A percentile compares a stretch with the other conserved stretches of the same genome.
phyloP scores from a whole-genome alignment of 1,140 invertebrate species.

The Neodiprion virginianus region DNA sequence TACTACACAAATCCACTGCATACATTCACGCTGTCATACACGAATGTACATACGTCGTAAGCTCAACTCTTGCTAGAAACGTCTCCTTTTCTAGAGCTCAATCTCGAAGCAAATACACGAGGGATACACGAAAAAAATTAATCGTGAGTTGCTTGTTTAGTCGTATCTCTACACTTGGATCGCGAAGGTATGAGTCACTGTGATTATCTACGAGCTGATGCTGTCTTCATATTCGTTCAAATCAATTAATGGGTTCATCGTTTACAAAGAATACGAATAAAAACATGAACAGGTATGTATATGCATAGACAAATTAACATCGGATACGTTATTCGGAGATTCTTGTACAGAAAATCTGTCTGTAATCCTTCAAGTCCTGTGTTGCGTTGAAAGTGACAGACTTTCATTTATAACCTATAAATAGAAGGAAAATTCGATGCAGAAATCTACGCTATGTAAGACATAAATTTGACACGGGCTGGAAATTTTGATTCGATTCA shows the following conservation, averaged over 20 bases:
- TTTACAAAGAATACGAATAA: conserved; percentile 34
- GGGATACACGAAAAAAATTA: no score
- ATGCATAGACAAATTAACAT: neutral
- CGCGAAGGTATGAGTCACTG: neutral
- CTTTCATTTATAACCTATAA: no score
- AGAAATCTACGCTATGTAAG: no score
- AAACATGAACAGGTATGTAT: conserved; percentile 44
- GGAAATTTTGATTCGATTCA: no score
- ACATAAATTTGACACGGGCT: no score
- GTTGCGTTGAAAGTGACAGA: neutral
- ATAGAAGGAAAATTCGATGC: no score
- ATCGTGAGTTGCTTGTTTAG: neutral
- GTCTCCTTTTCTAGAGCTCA: conserved; percentile 4
- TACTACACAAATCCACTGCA: no score
- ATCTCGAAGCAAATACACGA: neutral
- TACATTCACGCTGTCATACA: neutral
- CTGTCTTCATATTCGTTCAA: neutral
- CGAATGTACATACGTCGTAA: neutral
- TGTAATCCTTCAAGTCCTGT: neutral
- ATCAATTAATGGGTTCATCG: conserved; percentile 42
- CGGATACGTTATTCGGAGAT: no score
- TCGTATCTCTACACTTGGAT: neutral
- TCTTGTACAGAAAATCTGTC: no score
- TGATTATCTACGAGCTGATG: neutral
- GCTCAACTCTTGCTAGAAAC: neutral